A percentile compares a stretch with the other conserved stretches of the same genome.
These are phyloP conservation scores for Callorhinus ursinus DNA, from an alignment of 2,113 vertebrate genomes.

Conservation along the genomic window DNA sequence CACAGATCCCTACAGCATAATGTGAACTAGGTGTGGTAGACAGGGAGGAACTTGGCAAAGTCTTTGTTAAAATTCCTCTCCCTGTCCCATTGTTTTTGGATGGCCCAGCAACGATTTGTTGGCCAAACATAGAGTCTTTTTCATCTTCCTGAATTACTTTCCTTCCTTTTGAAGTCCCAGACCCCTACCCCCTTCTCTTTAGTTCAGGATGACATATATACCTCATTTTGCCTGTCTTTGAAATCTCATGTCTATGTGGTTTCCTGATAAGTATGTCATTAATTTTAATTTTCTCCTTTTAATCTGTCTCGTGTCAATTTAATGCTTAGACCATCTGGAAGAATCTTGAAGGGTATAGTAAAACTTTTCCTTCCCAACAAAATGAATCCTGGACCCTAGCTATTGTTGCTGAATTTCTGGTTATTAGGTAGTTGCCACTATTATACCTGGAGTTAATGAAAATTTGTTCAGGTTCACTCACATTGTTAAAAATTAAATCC, in stretches of 20 bases:
- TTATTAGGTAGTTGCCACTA: not conserved
- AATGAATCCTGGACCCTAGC: not conserved
- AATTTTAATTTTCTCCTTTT: not conserved
- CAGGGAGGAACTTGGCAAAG: not conserved
- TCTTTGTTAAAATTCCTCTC: not conserved
- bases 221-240: not conserved
- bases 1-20: not conserved
- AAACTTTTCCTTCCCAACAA: not conserved
- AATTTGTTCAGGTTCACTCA: not conserved
- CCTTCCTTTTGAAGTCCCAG: not conserved
- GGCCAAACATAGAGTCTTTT: not conserved
- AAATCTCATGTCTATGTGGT: not conserved
- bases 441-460: not conserved
- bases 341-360: not conserved
- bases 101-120: not conserved
- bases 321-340: not conserved
- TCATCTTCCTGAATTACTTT: not conserved
- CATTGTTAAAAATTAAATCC: not conserved
- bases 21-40: not conserved
- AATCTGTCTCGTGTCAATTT: not conserved
- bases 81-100: not conserved
- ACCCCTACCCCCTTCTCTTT: not conserved
- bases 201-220: not conserved
- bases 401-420: not conserved
- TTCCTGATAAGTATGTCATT: not conserved